phyloP scores from a whole-genome alignment of 2,113 vertebrate species.

The Zeus faber region DNA sequence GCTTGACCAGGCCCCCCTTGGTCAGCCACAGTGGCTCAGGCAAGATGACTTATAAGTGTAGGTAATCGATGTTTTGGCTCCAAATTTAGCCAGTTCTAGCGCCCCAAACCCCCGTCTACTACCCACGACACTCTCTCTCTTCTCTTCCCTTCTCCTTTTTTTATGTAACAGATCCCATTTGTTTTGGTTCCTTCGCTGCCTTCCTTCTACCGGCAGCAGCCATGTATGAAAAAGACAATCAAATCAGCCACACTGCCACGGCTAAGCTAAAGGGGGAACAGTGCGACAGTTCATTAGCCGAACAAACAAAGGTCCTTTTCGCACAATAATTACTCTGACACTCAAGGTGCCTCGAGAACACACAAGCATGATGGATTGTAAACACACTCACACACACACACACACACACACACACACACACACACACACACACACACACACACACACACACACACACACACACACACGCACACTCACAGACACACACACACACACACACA shows the following conservation, averaged over 20 bases:
- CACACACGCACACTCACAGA: conserved; percentile 5
- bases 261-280: not conserved
- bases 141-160: too few relatives aligned
- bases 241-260: not conserved
- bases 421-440: conserved; percentile 13
- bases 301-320: conserved; percentile 2
- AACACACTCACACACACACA: conserved; percentile 1
- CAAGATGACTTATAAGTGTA: too few relatives aligned
- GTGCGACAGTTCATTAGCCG: conserved; percentile 3
- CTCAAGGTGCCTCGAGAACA: not conserved
- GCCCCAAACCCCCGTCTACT: too few relatives aligned
- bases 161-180: too few relatives aligned
- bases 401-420: conserved; percentile 5
- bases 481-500: not conserved
- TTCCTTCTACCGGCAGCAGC: too few relatives aligned
- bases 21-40: too few relatives aligned
- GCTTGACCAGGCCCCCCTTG: too few relatives aligned
- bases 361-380: not conserved
- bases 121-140: too few relatives aligned
- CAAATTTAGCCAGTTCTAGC: too few relatives aligned
- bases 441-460: conserved; percentile 3
- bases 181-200: too few relatives aligned
- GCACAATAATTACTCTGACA: not conserved
- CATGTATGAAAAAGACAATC: too few relatives aligned
- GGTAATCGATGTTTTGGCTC: too few relatives aligned